Conservation (phyloP, 2,888 invertebrate species). For the Bombylius discolor region DNA sequence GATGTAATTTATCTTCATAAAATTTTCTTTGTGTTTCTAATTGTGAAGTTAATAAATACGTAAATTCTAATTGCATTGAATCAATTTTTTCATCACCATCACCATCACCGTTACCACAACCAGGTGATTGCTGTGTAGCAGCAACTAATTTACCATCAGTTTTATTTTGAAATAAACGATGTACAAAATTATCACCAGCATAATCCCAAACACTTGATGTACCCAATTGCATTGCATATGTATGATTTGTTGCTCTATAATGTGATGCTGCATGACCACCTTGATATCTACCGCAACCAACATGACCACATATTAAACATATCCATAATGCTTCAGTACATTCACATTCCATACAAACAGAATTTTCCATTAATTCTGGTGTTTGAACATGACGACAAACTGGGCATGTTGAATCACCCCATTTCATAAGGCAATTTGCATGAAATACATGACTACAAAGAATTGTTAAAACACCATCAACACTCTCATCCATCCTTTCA, state of each 20-base stretch:
- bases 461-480: slow-evolving; percentile 93
- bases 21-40: slow-evolving; percentile 85
- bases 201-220: slow-evolving; percentile 99
- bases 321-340: slow-evolving; percentile 85
- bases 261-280: slow-evolving; percentile 92
- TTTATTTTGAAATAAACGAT: slow-evolving; percentile 90
- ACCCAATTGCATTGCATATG: slow-evolving; percentile 91
- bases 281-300: slow-evolving; percentile 90
- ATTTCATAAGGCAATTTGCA: slow-evolving; percentile 85
- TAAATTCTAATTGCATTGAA: slow-evolving; percentile 90
- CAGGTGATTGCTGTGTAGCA: slow-evolving; percentile 50
- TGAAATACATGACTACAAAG: slow-evolving; percentile 98
- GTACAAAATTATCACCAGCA: slow-evolving; percentile 84
- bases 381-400: slow-evolving; percentile 72
- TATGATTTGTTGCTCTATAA: slow-evolving; percentile 89
- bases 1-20: slow-evolving; percentile 69
- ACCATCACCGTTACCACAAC: slow-evolving; percentile 38
- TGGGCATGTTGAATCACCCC: slow-evolving; percentile 96
- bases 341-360: slow-evolving; percentile 46
- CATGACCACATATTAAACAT: slow-evolving; percentile 95
- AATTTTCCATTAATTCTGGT: slow-evolving; percentile 43
- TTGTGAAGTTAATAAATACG: slow-evolving; percentile 89
- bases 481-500: slow-evolving; percentile 97
- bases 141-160: slow-evolving; percentile 91
- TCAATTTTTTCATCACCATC: slow-evolving; percentile 72